These are phyloP conservation scores for Drosophila nr. perissopoda DNA, from an alignment of 2,888 invertebrate genomes.

Conservation along the genomic window DNA sequence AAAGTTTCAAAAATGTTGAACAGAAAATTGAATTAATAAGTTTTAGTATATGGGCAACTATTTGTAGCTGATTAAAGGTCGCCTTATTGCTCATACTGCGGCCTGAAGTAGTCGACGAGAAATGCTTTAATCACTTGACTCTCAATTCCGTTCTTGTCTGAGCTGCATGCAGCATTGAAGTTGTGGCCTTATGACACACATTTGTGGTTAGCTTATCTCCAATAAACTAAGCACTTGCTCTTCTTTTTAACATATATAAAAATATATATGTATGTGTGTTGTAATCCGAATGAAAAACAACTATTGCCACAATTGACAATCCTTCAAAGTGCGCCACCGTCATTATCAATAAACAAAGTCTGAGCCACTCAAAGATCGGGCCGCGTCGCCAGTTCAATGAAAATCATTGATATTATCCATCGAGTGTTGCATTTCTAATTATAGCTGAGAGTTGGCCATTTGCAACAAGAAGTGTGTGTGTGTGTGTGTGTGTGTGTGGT, in stretches of 20 bases:
- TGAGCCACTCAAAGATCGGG: constrained; percentile 31
- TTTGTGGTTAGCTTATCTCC: constrained; percentile 74
- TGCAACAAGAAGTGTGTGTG: neutral
- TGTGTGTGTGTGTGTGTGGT: neutral
- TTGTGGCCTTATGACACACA: constrained; percentile 80
- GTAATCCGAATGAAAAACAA: neutral
- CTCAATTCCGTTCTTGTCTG: constrained; percentile 49
- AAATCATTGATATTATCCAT: constrained; percentile 43
- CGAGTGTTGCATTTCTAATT: constrained; percentile 14
- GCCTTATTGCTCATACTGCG: neutral
- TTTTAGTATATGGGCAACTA: neutral
- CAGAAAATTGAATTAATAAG: neutral
- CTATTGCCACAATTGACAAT: constrained; percentile 33
- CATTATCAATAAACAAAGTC: constrained; percentile 56
- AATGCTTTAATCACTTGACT: constrained; percentile 29
- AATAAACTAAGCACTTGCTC: constrained; percentile 26
- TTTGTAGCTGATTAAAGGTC: constrained; percentile 2
- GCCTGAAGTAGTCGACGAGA: neutral
- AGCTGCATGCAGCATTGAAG: constrained; percentile 67
- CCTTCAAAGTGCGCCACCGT: constrained; percentile 15
- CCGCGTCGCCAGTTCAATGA: constrained; percentile 41
- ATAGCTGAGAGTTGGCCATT: neutral
- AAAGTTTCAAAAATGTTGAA: neutral
- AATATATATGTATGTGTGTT: neutral
- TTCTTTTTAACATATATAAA: constrained; percentile 1